Percentiles rank a stretch among this genome's conserved stretches.
phyloP scores from a whole-genome alignment of 2,797 vertebrate species.

The Lerista edwardsae region DNA sequence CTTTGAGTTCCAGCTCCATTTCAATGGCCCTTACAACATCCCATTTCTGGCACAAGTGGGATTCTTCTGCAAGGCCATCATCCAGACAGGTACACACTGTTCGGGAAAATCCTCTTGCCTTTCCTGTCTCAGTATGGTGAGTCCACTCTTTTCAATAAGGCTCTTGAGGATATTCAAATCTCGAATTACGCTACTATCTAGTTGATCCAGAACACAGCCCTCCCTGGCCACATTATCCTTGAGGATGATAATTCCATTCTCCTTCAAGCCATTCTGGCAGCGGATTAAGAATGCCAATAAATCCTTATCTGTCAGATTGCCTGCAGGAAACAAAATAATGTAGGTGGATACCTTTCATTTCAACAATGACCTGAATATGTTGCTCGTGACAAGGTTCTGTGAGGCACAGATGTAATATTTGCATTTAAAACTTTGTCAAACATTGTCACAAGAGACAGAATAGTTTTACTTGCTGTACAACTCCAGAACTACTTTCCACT shows the following conservation, averaged over 20 bases:
- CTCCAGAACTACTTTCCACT: neutral
- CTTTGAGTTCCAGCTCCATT: neutral
- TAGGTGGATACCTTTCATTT: neutral
- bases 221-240: conserved; percentile 95
- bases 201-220: conserved; percentile 88
- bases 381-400: neutral
- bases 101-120: conserved; percentile 90
- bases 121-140: conserved; percentile 84
- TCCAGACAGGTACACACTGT: conserved; percentile 91
- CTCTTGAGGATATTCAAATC: conserved; percentile 88
- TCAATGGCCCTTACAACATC: neutral
- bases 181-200: conserved; percentile 92
- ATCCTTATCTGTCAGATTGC: conserved; percentile 93
- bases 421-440: neutral
- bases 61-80: conserved; percentile 85
- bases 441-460: neutral
- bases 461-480: neutral
- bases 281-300: conserved; percentile 87
- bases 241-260: conserved; percentile 88
- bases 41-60: conserved; percentile 38
- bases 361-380: no score
- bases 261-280: conserved; percentile 86
- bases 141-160: conserved; percentile 87
- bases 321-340: conserved; percentile 73
- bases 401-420: neutral